Evolutionary conservation across 92 coral and sea anemone species (phyloP), one percentile per base, ranked within the genome.

Genomic region (Umimayanthus chanpuru): DNA sequence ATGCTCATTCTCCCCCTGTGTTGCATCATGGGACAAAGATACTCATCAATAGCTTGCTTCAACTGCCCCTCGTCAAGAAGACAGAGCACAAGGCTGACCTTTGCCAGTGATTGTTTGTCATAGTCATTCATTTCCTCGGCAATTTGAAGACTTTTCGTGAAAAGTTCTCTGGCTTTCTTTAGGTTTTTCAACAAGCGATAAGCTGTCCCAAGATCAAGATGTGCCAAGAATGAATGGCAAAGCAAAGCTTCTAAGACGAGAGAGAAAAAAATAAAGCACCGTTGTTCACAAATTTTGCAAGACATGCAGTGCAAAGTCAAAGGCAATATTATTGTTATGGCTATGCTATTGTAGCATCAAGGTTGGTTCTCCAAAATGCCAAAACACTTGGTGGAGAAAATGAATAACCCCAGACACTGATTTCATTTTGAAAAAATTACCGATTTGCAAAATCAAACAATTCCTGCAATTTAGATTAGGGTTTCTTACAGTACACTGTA

Each of bases 41-140:
- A 92, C 9, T 75, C 38, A 0, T 92, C 85, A 18, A 88, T 84
- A 16, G 94, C 93, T 50, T 87, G 81, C 81, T 83, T 92, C 40
- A 92, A 67, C 29, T 92, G 93, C 0, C 94, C 94, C 30, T 91
- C 87, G 73, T 92, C 94, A 30, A 92, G 82, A 77, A 92, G 90
- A 77, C 94, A 92, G 56, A 88, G 67, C 67, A 90, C 94, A 25
- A 92, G 89, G 65, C 88, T 87, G 20, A 90, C 80, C 82, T 90
- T 92, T 20, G 94, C 93, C 14, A 84, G 68, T 18, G 80, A 29
- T 80, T 78, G 85, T 58, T 68, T 80, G 71, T 92, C 91, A 79
- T 53, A 30, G 74, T 92, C 94, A 18, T 64, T n/a, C 44, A 82
- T 4, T n/a, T 77, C 67, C 23, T 28, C 30, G 44, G 94, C 93